Evolutionary conservation across 2,888 invertebrate genomes (phyloP), one percentile per base, ranked within the genome.

Genomic region (Bombylius discolor): DNA sequence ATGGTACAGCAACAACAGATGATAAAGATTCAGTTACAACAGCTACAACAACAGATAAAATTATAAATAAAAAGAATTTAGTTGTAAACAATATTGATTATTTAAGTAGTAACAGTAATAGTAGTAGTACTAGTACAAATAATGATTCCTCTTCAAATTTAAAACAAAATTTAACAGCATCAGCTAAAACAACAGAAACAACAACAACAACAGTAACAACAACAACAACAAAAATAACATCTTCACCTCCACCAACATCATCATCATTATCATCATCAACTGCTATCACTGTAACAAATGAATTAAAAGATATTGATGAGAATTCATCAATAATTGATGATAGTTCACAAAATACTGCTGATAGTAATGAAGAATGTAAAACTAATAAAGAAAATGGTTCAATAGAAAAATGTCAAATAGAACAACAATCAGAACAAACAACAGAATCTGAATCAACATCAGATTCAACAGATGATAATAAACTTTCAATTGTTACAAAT

Each of bases 271-370:
- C 55, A 54, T 32, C 36, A 34, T 46, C 55, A 42, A 39, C 51
- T 23, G 23, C 23, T 3, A 23, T 2, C 23, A 23, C 23, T 23
- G 3, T 2, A 23, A 23, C 23, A 23, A 23, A 23, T 23, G 48
- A 31, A 46, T 23, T 14, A 14, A 61, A 60, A 14, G 58, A 60
- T 46, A 62, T 56, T 4, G 61, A 62, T 12, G 67, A 66, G 49
- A 67, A 65, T 34, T 67, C 66, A 56, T 61, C 63, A 23, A 66
- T 66, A 52, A 61, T 59, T 49, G 63, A 62, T 55, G 64, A 66
- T 52, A 66, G 66, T 52, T 60, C 63, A 39, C 66, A 66, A 14
- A 64, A 63, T n/a, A 67, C 66, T 57, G 65, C 64, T 44, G 68
- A 64, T 39, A 34, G 62, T 60, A 51, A 63, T 62, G 55, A 63